These are phyloP conservation scores for Schrankia costaestrigalis DNA, from an alignment of 2,888 invertebrate genomes.

Conservation along the genomic window DNA sequence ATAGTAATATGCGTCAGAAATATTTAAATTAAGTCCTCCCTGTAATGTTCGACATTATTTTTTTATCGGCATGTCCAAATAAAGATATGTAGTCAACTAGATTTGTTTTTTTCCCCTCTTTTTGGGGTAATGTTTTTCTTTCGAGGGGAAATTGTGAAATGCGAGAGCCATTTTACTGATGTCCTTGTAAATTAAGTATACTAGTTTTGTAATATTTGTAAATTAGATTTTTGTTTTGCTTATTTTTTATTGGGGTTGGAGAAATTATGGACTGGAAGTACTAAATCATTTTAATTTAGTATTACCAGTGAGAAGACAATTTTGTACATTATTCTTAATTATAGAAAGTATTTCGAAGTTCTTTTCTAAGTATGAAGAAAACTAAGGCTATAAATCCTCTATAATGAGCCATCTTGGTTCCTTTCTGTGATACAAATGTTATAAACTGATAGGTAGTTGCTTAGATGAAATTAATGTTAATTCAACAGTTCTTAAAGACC, in stretches of 20 bases:
- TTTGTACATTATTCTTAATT: too few relatives aligned
- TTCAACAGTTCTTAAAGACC: too few relatives aligned
- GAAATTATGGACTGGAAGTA: too few relatives aligned
- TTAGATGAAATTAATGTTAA: too few relatives aligned
- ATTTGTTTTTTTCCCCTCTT: constrained; percentile 27
- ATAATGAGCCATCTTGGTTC: too few relatives aligned
- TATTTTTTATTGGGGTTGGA: background rate
- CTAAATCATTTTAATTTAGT: too few relatives aligned
- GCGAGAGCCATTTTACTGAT: constrained; percentile 26
- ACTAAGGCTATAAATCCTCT: too few relatives aligned
- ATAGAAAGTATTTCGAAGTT: too few relatives aligned
- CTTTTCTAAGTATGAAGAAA: too few relatives aligned
- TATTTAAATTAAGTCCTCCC: constrained; percentile 77
- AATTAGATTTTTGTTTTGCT: constrained; percentile 11
- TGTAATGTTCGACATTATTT: constrained; percentile 77
- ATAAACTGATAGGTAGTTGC: too few relatives aligned
- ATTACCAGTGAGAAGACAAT: too few relatives aligned
- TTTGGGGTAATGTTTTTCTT: constrained; percentile 43
- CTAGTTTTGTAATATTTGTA: constrained; percentile 14
- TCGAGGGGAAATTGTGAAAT: constrained; percentile 27
- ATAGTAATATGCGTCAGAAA: constrained; percentile 49
- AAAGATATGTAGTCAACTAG: constrained; percentile 61
- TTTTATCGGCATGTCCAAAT: constrained; percentile 72
- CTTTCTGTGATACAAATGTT: too few relatives aligned
- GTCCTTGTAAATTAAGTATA: constrained; percentile 22